Evolutionary conservation across 2,888 invertebrate genomes (phyloP).

Genomic region (Lordiphosa andalusiaca): DNA sequence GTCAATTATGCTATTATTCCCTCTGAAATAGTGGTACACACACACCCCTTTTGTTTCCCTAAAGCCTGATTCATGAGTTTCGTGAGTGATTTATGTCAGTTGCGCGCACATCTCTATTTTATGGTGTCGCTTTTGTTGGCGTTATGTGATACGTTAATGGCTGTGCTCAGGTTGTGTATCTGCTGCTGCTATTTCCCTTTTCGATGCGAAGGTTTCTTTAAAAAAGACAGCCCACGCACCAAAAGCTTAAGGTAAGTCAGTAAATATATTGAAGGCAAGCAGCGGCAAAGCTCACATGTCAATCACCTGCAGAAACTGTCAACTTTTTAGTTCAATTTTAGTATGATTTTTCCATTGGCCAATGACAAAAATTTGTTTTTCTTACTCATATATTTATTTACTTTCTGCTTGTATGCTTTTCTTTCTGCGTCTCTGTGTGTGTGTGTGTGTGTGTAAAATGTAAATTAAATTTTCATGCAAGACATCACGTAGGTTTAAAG

Average conservation of each 20-base stretch:
- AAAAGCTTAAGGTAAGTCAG: conserved; percentile 1
- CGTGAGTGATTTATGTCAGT: too few relatives aligned
- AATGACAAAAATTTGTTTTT: conserved; percentile 6
- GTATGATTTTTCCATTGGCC: conserved; percentile 3
- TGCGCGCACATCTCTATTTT: too few relatives aligned
- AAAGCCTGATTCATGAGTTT: too few relatives aligned
- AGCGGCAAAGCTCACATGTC: conserved; percentile 9
- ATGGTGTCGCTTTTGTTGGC: too few relatives aligned
- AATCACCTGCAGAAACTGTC: conserved; percentile 7
- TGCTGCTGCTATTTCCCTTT: conserved; percentile 3
- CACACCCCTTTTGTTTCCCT: too few relatives aligned
- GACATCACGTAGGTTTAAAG: conserved; percentile 62
- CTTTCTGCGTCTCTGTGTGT: too few relatives aligned
- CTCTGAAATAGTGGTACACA: too few relatives aligned
- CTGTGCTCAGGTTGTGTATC: neutral
- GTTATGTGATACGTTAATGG: too few relatives aligned
- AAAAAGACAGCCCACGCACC: too few relatives aligned
- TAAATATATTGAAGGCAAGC: neutral
- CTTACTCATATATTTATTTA: conserved; percentile 4
- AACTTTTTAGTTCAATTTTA: conserved; percentile 4
- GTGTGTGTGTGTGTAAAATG: conserved; percentile 42
- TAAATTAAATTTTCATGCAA: conserved; percentile 70
- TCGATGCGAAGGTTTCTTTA: too few relatives aligned
- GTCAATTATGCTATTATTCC: too few relatives aligned
- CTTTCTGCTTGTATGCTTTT: neutral